A percentile compares a stretch with the other conserved stretches of the same genome.
phyloP scores from a whole-genome alignment of 1,140 invertebrate genomes.

The Cotesia chilonis region DNA sequence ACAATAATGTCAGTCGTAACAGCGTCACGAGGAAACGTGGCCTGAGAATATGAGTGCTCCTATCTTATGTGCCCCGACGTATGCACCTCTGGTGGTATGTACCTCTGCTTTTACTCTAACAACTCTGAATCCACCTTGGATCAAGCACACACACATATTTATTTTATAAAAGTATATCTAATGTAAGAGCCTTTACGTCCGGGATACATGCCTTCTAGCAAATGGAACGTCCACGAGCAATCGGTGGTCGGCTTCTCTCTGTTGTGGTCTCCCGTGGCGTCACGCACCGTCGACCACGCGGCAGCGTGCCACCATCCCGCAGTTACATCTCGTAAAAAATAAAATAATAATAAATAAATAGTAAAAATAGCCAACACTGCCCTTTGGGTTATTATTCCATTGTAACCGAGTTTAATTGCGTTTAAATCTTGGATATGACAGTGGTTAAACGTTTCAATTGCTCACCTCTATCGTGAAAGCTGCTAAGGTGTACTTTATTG shows the following conservation, averaged over 20 bases:
- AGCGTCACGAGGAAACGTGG: background rate
- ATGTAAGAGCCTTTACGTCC: background rate
- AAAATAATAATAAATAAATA: too few relatives aligned
- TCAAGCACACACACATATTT: background rate
- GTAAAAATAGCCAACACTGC: too few relatives aligned
- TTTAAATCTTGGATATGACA: too few relatives aligned
- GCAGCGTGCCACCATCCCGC: conserved; percentile 47
- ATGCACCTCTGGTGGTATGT: conserved; percentile 40
- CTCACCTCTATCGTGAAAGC: too few relatives aligned
- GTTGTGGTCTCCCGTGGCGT: conserved; percentile 55
- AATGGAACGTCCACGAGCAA: conserved; percentile 50
- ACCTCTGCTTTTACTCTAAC: too few relatives aligned
- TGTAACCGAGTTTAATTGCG: too few relatives aligned
- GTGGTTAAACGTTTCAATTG: too few relatives aligned
- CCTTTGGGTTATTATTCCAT: too few relatives aligned
- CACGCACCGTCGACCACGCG: conserved; percentile 57
- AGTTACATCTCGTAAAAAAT: conserved; percentile 6
- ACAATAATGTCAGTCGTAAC: too few relatives aligned
- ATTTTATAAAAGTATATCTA: background rate
- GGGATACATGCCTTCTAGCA: conserved; percentile 28
- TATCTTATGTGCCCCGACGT: background rate
- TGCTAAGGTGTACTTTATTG: too few relatives aligned
- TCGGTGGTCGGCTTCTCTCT: conserved; percentile 50
- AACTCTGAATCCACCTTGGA: too few relatives aligned
- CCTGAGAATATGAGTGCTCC: background rate